phyloP scores from a whole-genome alignment of 2,797 vertebrate genomes.

The Melanotaenia pygmaea region DNA sequence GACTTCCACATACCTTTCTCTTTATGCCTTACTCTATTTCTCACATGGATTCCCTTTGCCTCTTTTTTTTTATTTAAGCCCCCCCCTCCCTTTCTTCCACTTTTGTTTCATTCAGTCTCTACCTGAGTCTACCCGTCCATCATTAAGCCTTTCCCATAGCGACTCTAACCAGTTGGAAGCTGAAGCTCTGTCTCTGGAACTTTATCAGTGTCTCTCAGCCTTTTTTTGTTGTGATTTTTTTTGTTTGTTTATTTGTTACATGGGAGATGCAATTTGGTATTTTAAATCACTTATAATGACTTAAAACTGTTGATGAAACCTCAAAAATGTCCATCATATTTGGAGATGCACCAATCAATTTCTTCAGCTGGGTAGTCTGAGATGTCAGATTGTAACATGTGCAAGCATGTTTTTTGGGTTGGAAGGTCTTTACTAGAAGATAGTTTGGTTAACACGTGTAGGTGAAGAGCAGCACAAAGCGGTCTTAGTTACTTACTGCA shows the following conservation, averaged over 20 bases:
- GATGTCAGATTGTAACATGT: too few relatives aligned
- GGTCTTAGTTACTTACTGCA: too few relatives aligned
- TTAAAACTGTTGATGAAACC: not conserved
- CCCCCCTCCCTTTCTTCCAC: not conserved
- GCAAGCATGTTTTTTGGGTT: too few relatives aligned
- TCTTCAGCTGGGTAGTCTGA: not conserved
- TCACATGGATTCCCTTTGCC: slow-evolving; percentile 2
- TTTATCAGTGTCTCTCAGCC: slow-evolving; percentile 43
- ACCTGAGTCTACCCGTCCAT: slow-evolving; percentile 42
- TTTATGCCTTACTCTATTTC: slow-evolving; percentile 19
- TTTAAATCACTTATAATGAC: not conserved
- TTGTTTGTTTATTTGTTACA: not conserved
- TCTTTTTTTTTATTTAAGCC: slow-evolving; percentile 16
- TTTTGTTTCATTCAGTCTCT: slow-evolving; percentile 31
- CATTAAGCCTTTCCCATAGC: slow-evolving; percentile 55
- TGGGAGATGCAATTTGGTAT: not conserved
- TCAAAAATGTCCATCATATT: not conserved
- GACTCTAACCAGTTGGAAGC: slow-evolving; percentile 53
- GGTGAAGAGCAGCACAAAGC: too few relatives aligned
- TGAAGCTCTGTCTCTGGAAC: slow-evolving; percentile 6
- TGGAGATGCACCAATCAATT: not conserved
- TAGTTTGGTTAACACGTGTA: too few relatives aligned
- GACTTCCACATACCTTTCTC: not conserved
- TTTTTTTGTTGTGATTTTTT: slow-evolving; percentile 3
- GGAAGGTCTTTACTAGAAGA: too few relatives aligned